Percentiles rank a stretch among this genome's conserved stretches.
phyloP scores from a whole-genome alignment of 1,140 invertebrate species.

The Psilanteris sp. region DNA sequence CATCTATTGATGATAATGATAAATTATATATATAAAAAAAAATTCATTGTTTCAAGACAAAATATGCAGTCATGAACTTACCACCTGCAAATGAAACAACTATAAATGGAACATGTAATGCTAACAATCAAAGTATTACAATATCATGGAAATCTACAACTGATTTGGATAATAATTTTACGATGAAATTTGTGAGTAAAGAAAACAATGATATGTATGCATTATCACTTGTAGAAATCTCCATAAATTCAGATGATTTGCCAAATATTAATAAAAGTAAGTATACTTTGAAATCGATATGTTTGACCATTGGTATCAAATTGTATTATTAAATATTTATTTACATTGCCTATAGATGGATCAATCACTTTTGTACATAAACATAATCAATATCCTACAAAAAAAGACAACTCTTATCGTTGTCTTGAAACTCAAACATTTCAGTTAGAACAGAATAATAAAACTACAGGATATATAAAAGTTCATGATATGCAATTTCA shows the following conservation, averaged over 20 bases:
- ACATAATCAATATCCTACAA: conserved; percentile 78
- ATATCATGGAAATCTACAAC: conserved; percentile 14
- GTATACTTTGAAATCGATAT: background rate
- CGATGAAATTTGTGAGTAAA: conserved; percentile 1
- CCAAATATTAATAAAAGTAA: conserved; percentile 8
- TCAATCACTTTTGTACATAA: conserved; percentile 78
- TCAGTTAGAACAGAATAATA: conserved; percentile 76
- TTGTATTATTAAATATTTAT: background rate
- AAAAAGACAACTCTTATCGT: conserved; percentile 84
- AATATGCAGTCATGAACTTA: background rate
- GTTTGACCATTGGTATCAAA: too few species aligned
- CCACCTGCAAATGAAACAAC: conserved; percentile 15
- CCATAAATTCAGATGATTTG: conserved; percentile 18
- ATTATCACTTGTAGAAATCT: conserved; percentile 1
- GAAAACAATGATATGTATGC: conserved; percentile 21
- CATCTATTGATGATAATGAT: too few species aligned
- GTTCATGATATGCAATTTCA: conserved; percentile 85
- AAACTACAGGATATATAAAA: conserved; percentile 74
- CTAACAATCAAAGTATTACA: conserved; percentile 33
- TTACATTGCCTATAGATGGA: conserved; percentile 70
- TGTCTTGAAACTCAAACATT: conserved; percentile 82
- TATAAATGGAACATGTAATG: background rate
- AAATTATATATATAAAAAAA: too few species aligned
- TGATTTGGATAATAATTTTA: conserved; percentile 4
- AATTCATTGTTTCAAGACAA: too few species aligned